Conservation (phyloP, 2,797 vertebrate species). For the Heterohyrax brucei region DNA sequence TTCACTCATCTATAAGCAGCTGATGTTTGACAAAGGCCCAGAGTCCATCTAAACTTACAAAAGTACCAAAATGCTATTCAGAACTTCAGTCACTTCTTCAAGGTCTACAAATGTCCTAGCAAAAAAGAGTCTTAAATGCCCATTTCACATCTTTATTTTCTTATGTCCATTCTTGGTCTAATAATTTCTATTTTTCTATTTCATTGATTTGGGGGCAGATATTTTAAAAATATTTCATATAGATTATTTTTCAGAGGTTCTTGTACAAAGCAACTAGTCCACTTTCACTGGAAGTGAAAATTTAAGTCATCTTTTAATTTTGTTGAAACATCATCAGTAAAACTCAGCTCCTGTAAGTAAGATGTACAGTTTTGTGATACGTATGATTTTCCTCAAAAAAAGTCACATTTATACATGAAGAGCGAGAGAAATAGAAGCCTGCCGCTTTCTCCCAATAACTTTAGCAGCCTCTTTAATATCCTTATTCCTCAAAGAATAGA, state of each 20-base stretch:
- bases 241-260: neutral
- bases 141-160: neutral
- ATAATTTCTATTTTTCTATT: neutral
- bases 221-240: neutral
- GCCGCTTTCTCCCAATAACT: constrained; percentile 41
- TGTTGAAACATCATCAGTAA: neutral
- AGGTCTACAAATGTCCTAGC: neutral
- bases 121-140: neutral
- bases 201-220: neutral
- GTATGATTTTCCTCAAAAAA: neutral
- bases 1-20: too few relatives aligned
- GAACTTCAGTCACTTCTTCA: neutral
- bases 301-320: neutral
- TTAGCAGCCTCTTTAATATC: constrained; percentile 21
- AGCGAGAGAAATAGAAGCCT: neutral
- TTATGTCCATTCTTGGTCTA: neutral
- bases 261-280: neutral
- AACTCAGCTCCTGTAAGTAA: neutral
- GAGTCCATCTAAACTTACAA: neutral
- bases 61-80: neutral
- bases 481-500: constrained; percentile 64
- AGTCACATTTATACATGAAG: neutral
- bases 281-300: neutral
- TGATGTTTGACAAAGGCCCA: too few relatives aligned
- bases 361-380: neutral